Evolutionary conservation across 1,140 invertebrate genomes (phyloP), one percentile per base, ranked within the genome.

Genomic region (Dendrolimus punctatus): DNA sequence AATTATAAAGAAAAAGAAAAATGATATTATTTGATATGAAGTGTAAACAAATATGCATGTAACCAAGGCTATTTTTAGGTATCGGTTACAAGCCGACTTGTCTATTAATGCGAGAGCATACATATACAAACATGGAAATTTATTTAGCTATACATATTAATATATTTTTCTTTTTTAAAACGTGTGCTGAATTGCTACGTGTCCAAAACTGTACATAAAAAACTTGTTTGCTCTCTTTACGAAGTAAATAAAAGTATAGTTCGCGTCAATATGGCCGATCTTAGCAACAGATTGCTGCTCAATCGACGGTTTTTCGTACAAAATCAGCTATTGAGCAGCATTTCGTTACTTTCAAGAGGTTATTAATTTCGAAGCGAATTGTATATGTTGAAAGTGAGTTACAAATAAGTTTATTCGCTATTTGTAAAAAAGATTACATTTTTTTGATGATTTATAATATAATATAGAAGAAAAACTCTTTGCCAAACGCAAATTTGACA

Each of bases 11-110:
- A 23, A 73, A 72, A 72, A 55, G 71, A 79, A 76, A 67, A 66
- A 67, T 66, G 54, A 64, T 63, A 72, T 66, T 62, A 62, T 58
- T 66, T 70, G 66, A 72, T 67, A 80, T 72, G 68, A 71, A 68
- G 53, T 70, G 62, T 71, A 73, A 65, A 80, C 78, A 80, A 83
- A 84, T 76, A 72, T 80, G 80, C 82, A 75, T 77, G 82, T 86
- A 86, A 86, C 82, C 82, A 80, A 86, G 80, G 73, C 71, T 64
- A 46, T 52, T 60, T 9, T 47, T 53, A 62, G 73, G 73, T 47
- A 80, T 86, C 77, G 74, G 83, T 84, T 83, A 84, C 83, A 83
- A 70, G 68, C 80, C 58, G 61, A 80, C 72, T 84, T 85, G 79
- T 77, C 62, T 53, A 49, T 62, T 60, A 73, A 76, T 66, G 60